phyloP scores from a whole-genome alignment of 2,797 vertebrate species.

The Spizella passerina region DNA sequence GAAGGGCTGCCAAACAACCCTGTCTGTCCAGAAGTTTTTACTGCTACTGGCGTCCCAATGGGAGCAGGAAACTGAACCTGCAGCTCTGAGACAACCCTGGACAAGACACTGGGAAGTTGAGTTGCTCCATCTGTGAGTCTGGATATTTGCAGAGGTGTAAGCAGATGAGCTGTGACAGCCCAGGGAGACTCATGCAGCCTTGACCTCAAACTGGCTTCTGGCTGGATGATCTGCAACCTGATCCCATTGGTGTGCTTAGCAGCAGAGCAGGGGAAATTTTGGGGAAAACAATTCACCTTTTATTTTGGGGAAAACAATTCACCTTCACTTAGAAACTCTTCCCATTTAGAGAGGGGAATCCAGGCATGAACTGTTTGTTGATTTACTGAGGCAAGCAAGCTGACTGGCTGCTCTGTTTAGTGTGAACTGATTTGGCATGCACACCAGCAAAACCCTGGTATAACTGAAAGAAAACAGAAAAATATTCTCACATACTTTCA shows the following conservation, averaged over 20 bases:
- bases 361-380: background rate
- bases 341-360: background rate
- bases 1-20: background rate
- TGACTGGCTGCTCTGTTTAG: background rate
- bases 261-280: background rate
- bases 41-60: too few relatives aligned
- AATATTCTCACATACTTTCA: background rate
- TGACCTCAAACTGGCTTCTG: background rate
- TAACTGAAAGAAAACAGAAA: background rate
- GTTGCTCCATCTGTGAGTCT: background rate
- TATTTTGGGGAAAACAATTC: background rate
- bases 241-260: background rate
- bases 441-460: background rate
- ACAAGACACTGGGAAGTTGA: background rate
- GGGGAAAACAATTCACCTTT: background rate
- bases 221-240: background rate
- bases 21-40: rapidly evolving
- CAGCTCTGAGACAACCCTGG: background rate
- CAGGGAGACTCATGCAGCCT: background rate
- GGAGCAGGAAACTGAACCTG: too few relatives aligned
- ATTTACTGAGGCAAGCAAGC: background rate
- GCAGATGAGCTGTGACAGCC: background rate
- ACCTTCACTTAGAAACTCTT: background rate
- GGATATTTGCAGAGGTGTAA: background rate
- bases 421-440: background rate